These are phyloP conservation scores for Podiceps cristatus DNA, from an alignment of 2,113 vertebrate species.

Conservation along the genomic window DNA sequence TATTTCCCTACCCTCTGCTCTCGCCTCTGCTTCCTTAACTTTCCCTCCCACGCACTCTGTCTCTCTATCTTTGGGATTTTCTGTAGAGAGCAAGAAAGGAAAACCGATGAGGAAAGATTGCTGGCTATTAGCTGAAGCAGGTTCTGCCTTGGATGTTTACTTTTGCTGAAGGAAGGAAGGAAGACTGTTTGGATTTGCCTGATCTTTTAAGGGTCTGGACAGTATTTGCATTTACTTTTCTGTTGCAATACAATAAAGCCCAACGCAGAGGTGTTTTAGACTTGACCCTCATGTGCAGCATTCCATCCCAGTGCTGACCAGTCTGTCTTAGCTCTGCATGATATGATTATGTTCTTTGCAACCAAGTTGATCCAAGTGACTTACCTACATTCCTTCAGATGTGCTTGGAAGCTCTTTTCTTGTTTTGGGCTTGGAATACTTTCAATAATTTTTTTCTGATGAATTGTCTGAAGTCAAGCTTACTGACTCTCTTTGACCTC, in stretches of 20 bases:
- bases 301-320: not conserved
- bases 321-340: not conserved
- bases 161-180: constrained; percentile 48
- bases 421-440: not conserved
- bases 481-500: constrained; percentile 26
- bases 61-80: not conserved
- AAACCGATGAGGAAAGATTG: not conserved
- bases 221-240: constrained; percentile 44
- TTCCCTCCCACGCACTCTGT: not conserved
- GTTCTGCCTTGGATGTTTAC: constrained; percentile 45
- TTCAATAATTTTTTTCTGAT: not conserved
- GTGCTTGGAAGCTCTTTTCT: constrained; percentile 12
- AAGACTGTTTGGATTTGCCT: constrained; percentile 49
- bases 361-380: not conserved
- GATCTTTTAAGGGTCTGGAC: constrained; percentile 27
- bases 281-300: not conserved
- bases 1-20: not conserved
- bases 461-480: not conserved
- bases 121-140: not conserved
- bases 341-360: constrained; percentile 8
- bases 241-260: constrained; percentile 6
- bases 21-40: not conserved
- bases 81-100: not conserved
- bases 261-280: not conserved
- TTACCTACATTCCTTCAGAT: constrained; percentile 35